Base-by-base conservation (phyloP, 2,888 invertebrate genomes). In the Apoderus coryli region DNA sequence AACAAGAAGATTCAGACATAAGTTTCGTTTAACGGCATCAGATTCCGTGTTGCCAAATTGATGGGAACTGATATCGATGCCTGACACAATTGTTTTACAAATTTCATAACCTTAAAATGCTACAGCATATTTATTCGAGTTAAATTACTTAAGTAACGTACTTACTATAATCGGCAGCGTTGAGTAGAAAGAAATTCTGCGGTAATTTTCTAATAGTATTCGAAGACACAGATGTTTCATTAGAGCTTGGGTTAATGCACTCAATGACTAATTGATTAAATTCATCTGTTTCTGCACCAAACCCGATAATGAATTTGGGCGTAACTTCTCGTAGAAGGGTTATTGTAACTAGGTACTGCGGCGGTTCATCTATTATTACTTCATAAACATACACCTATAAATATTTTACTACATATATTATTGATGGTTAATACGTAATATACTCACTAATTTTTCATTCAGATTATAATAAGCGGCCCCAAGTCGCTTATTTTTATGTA, bases 391-490 rank as follows among this genome's bases (percentile, higher is more conserved):
- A 66, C 2, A 82, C 49, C 67, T 76, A 45, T 22, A 49, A 39
- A 29, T 16, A 30, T 30, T n/a, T n/a, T n/a, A n/a, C n/a, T n/a
- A n/a, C 16, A 24, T 14, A 28, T 14, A 25, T 3, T 13, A 30
- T 12, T n/a, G 13, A 14, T 13, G n/a, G 6, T n/a, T 16, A 10
- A 22, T 22, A 29, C 25, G 26, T 33, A 25, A 15, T 10, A 29
- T 29, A 34, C 38, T 44, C 51, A 72, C 73, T 58, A 75, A 70
- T 40, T 71, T 70, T 2, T 72, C 71, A 30, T 65, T 63, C 16
- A 71, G 53, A 41, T 72, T 72, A 56, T 74, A 84, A 53, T 69
- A 75, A 0, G 81, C 76, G 10, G 76, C 76, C n/a, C 80, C 81
- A 29, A 84, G 52, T 48, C 67, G 69, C 9, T 73, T 72, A 27